Evolutionary conservation across 2,888 invertebrate species (phyloP).

Genomic region (Phengaris alcon): DNA sequence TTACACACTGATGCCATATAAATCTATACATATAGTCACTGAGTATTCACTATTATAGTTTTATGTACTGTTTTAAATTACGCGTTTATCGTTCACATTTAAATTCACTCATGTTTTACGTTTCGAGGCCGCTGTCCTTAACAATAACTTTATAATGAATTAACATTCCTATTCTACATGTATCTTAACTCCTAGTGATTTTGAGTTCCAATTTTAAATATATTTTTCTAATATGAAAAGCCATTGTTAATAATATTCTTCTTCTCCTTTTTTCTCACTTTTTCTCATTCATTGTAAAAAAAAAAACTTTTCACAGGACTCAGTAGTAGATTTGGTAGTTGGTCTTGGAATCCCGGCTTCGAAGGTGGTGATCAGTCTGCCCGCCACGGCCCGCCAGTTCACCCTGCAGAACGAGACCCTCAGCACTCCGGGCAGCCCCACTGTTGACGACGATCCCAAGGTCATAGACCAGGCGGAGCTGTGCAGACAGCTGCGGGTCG

Average conservation of each 20-base stretch:
- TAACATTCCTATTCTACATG: background rate
- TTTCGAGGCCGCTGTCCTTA: too few relatives aligned
- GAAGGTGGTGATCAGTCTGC: slow-evolving; percentile 85
- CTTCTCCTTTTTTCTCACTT: background rate
- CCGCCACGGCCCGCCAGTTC: slow-evolving; percentile 84
- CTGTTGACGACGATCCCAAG: slow-evolving; percentile 76
- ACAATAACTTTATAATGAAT: background rate
- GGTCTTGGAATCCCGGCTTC: slow-evolving; percentile 85
- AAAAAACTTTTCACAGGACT: slow-evolving; percentile 77
- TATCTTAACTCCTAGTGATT: background rate
- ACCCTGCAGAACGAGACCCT: slow-evolving; percentile 81
- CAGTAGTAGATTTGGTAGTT: slow-evolving; percentile 84
- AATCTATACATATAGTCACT: too few relatives aligned
- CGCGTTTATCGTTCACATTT: too few relatives aligned
- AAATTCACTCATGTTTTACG: too few relatives aligned
- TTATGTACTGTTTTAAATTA: too few relatives aligned
- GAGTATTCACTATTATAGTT: too few relatives aligned
- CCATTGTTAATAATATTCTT: background rate
- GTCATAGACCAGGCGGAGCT: slow-evolving; percentile 80
- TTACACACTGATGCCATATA: too few relatives aligned
- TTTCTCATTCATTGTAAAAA: too few relatives aligned
- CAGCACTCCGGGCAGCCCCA: slow-evolving; percentile 84
- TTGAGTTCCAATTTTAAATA: background rate
- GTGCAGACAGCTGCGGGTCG: slow-evolving; percentile 78
- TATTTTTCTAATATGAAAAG: too few relatives aligned